Conservation (phyloP, 2,113 vertebrate genomes). For the Aythya baeri region DNA sequence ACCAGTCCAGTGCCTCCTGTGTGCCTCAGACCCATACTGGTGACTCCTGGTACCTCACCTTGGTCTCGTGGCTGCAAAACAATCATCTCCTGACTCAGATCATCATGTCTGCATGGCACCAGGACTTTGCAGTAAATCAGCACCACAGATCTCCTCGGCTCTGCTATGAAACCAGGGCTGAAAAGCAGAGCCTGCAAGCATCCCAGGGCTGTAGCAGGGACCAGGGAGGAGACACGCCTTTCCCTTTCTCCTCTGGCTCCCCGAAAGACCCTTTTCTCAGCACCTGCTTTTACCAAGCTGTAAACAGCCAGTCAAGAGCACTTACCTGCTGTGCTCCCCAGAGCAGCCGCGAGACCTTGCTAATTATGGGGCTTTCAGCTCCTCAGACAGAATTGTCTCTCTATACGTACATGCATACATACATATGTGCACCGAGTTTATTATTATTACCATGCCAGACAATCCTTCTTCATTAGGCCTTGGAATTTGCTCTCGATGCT, state of each 20-base stretch:
- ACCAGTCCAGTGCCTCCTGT: neutral
- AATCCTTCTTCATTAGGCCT: conserved; percentile 63
- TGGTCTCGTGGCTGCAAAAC: neutral
- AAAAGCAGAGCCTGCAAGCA: neutral
- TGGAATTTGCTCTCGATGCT: conserved; percentile 53
- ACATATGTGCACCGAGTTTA: conserved; percentile 25
- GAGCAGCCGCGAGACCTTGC: neutral
- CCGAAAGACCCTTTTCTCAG: neutral
- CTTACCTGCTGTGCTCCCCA: neutral
- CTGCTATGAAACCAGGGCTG: neutral
- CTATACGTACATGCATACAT: neutral
- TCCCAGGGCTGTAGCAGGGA: neutral
- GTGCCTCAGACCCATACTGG: rapidly evolving
- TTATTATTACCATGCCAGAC: conserved; percentile 59
- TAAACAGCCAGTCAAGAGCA: neutral
- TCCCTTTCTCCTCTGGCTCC: neutral
- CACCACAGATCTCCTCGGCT: neutral
- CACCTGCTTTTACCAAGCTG: neutral
- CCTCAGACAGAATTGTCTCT: neutral
- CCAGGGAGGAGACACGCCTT: neutral
- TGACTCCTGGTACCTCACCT: rapidly evolving
- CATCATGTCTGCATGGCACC: neutral
- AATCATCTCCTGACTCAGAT: neutral
- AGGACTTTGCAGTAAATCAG: neutral
- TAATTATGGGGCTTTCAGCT: neutral